A percentile compares a stretch with the other conserved stretches of the same genome.
These are phyloP conservation scores for Drosophila nasuta DNA, from an alignment of 1,140 invertebrate species.

Conservation along the genomic window DNA sequence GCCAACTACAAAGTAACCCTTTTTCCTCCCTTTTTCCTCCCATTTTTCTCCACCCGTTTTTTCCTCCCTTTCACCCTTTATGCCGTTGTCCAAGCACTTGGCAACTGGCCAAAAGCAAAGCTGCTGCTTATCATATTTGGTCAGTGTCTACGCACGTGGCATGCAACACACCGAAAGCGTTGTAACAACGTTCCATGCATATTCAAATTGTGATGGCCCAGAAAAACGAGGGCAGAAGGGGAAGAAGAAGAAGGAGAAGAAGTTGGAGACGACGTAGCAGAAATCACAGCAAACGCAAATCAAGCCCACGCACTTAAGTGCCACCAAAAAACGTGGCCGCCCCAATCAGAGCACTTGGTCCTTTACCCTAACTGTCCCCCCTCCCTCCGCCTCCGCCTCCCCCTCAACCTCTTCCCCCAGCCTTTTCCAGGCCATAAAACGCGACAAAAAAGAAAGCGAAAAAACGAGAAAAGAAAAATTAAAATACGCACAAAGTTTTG, in stretches of 20 bases:
- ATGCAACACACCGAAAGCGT: conserved; percentile 59
- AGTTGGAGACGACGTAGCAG: background rate
- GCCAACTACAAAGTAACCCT: conserved; percentile 1
- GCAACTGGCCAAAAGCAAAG: background rate
- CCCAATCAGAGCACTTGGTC: conserved; percentile 41
- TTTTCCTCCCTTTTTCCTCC: conserved; percentile 1
- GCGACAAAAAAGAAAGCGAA: conserved; percentile 59
- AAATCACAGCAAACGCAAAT: conserved; percentile 76
- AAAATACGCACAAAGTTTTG: conserved; percentile 83
- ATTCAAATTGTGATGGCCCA: conserved; percentile 63
- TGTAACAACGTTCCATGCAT: conserved; percentile 61
- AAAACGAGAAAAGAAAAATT: conserved; percentile 65
- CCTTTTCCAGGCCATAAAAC: conserved; percentile 68
- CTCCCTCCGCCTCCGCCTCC: background rate
- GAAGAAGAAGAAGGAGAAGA: background rate
- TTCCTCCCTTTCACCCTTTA: no score
- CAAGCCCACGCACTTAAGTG: conserved; percentile 73
- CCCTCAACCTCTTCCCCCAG: background rate
- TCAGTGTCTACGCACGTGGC: conserved; percentile 60
- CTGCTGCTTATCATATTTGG: conserved; percentile 15
- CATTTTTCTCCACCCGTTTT: background rate
- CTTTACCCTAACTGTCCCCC: background rate
- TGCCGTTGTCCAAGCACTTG: no score
- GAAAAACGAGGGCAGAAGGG: background rate
- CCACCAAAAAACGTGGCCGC: conserved; percentile 29